Base-by-base conservation (phyloP, 2,797 vertebrate genomes). In the Sorex maritimensis region DNA sequence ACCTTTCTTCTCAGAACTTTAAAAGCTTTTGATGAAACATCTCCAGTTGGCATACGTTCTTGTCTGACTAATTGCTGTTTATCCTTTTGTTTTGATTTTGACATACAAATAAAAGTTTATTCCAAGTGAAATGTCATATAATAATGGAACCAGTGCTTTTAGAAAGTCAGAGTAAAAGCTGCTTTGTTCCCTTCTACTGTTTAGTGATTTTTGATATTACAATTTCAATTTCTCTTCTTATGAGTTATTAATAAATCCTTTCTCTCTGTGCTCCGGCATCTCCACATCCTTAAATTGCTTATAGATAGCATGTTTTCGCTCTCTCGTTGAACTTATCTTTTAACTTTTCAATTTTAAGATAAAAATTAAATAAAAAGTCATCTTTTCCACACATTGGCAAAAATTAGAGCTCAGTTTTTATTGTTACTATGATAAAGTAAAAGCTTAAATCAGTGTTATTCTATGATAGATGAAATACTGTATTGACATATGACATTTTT, bases 1-100 rank as follows among this genome's bases (percentile, higher is more conserved):
- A 90, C 85, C 81, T 88, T 63, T 86, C n/a, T 93, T 87, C 26
- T 19, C 24, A 85, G 68, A 88, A 86, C 94, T 90, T 92, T 30
- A 81, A 63, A 14, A 88, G 26, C 2, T 61, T 12, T 67, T 13
- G 38, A 81, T 87, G 65, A 93, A 90, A 68, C 21, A 81, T 73
- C 4, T 4, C 30, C 44, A 58, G 5, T 23, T 92, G 61, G 69
- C 55, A 84, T 41, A 71, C 0, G 63, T 0, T 78, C 19, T 17
- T 91, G 1, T 24, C 81, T 71, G 65, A 30, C 34, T 24, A 79
- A 17, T 77, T 72, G 68, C 15, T 68, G 2, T 68, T 93, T 58
- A 58, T 95, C 15, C 61, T 93, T 95, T 92, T 87, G 28, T 87
- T 93, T 95, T 93, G 67, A 90, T 63, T 30, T 21, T 86, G 74